phyloP scores from a whole-genome alignment of 2,888 invertebrate species.

The Pherbina coryleti region DNA sequence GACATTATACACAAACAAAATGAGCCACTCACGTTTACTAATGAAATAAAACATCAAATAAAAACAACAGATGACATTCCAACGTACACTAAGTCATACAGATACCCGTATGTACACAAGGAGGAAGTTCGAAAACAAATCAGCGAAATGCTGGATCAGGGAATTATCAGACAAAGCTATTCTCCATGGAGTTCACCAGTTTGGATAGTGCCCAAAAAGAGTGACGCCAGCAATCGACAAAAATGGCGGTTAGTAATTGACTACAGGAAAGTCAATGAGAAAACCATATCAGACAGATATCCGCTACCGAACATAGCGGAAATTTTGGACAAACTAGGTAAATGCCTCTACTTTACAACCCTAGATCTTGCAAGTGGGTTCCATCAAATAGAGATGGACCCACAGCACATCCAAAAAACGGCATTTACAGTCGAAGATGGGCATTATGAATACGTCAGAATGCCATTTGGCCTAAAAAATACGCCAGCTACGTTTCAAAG shows the following conservation, averaged over 20 bases:
- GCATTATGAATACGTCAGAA: conserved; percentile 37
- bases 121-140: conserved; percentile 30
- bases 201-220: conserved; percentile 37
- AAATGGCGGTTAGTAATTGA: conserved; percentile 40
- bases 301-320: conserved; percentile 30
- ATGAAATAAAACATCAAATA: conserved; percentile 40
- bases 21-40: not conserved
- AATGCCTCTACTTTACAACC: conserved; percentile 20
- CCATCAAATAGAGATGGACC: conserved; percentile 46
- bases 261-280: conserved; percentile 37
- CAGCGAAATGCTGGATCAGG: conserved; percentile 33
- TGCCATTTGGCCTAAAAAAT: conserved; percentile 45
- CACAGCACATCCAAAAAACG: not conserved
- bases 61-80: conserved; percentile 45
- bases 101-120: conserved; percentile 32
- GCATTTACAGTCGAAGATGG: not conserved
- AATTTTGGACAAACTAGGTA: conserved; percentile 28
- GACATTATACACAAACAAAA: conserved; percentile 2
- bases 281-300: conserved; percentile 23
- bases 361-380: conserved; percentile 57
- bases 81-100: conserved; percentile 45
- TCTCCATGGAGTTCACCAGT: conserved; percentile 36
- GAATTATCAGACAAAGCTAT: conserved; percentile 27
- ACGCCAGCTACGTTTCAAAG: conserved; percentile 24
- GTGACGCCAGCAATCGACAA: conserved; percentile 21